These are phyloP conservation scores for Gryllus longicercus DNA, from an alignment of 2,888 invertebrate species.

Conservation along the genomic window DNA sequence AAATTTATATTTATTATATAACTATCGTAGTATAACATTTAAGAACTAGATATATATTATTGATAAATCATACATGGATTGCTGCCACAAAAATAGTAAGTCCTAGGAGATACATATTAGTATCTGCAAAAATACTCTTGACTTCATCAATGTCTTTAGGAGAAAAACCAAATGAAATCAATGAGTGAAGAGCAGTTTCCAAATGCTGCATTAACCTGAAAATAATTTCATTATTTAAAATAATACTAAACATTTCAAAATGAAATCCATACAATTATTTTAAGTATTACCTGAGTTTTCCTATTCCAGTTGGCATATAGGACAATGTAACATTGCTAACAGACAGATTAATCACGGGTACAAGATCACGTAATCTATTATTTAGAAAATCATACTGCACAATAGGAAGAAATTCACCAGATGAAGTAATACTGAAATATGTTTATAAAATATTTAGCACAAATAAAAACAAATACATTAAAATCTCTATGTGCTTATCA, in stretches of 20 bases:
- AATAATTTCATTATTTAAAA: background rate
- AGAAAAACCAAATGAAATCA: slow-evolving; percentile 77
- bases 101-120: slow-evolving; percentile 85
- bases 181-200: slow-evolving; percentile 66
- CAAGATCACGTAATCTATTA: slow-evolving; percentile 71
- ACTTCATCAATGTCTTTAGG: slow-evolving; percentile 95
- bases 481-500: background rate
- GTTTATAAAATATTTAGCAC: slow-evolving; percentile 29
- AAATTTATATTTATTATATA: slow-evolving; percentile 3
- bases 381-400: slow-evolving; percentile 79
- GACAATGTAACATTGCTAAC: slow-evolving; percentile 63
- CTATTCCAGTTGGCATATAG: slow-evolving; percentile 74
- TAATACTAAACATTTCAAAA: background rate
- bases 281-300: slow-evolving; percentile 46
- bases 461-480: slow-evolving; percentile 27
- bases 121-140: slow-evolving; percentile 93
- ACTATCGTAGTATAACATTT: background rate
- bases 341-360: slow-evolving; percentile 60
- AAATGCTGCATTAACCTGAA: slow-evolving; percentile 70
- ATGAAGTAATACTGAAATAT: slow-evolving; percentile 54
- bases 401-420: slow-evolving; percentile 73
- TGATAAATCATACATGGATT: slow-evolving; percentile 73
- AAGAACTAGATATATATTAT: background rate
- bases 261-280: slow-evolving; percentile 20
- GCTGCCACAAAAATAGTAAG: slow-evolving; percentile 88